These are phyloP conservation scores for Platypus cylindrus DNA, from an alignment of 2,888 invertebrate genomes.

Conservation along the genomic window DNA sequence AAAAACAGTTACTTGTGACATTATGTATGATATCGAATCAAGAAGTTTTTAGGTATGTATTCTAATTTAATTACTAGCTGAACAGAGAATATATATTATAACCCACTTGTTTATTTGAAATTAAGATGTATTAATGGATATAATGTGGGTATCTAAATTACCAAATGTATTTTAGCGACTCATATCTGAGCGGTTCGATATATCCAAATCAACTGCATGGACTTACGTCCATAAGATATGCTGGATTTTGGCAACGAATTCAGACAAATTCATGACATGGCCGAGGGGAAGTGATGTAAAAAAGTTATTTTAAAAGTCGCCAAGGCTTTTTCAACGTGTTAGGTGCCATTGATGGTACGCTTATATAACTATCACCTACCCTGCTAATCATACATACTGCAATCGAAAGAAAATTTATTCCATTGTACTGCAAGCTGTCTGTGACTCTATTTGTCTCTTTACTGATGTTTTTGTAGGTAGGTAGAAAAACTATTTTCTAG, in stretches of 20 bases:
- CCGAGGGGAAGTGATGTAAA: neutral
- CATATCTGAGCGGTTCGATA: neutral
- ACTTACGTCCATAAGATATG: neutral
- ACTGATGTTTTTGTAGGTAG: neutral
- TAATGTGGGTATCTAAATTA: neutral
- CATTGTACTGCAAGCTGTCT: constrained; percentile 1
- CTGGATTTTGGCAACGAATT: neutral
- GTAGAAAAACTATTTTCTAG: neutral
- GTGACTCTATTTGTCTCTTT: constrained; percentile 1
- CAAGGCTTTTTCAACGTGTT: neutral
- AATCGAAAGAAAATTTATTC: neutral
- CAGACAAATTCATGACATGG: neutral
- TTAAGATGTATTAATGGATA: too few species aligned
- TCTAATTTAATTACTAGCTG: too few species aligned
- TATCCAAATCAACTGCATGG: neutral
- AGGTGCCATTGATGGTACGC: neutral
- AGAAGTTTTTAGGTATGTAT: neutral
- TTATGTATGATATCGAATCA: constrained; percentile 1
- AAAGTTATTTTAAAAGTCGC: neutral
- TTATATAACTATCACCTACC: neutral
- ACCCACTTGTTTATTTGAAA: too few species aligned
- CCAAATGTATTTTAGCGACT: neutral
- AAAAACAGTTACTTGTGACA: constrained; percentile 1
- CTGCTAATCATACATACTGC: neutral
- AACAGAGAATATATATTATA: too few species aligned